phyloP scores from a whole-genome alignment of 1,140 invertebrate species.

The Anadara kagoshimensis region DNA sequence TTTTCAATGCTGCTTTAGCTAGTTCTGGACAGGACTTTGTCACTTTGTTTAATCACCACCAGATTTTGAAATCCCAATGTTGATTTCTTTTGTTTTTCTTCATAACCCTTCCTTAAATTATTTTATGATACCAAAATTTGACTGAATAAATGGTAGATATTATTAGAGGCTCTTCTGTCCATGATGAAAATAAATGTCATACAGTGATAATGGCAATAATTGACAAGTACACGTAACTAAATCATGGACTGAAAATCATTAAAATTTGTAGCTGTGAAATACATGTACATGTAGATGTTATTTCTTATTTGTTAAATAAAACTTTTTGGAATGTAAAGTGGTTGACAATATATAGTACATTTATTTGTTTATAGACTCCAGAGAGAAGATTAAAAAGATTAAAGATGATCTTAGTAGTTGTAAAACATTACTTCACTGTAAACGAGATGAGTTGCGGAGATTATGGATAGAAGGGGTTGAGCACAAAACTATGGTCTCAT shows the following conservation, averaged over 20 bases:
- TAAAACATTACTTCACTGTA: slow-evolving; percentile 91
- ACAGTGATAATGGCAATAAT: too few species aligned
- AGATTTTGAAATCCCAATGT: too few species aligned
- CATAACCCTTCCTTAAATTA: too few species aligned
- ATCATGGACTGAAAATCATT: neutral
- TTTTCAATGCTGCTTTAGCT: too few species aligned
- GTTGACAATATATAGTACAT: neutral
- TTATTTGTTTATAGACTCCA: slow-evolving; percentile 77
- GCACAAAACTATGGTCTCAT: slow-evolving; percentile 90
- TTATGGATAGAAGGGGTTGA: slow-evolving; percentile 94
- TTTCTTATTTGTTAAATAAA: neutral
- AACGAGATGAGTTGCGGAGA: slow-evolving; percentile 93
- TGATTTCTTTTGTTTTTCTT: too few species aligned
- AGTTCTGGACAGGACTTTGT: too few species aligned
- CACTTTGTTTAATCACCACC: too few species aligned
- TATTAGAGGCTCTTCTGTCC: too few species aligned
- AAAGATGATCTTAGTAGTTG: slow-evolving; percentile 93
- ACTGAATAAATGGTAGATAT: too few species aligned
- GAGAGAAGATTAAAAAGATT: slow-evolving; percentile 87
- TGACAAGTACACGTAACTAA: too few species aligned
- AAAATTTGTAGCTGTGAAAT: neutral
- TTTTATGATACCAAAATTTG: too few species aligned
- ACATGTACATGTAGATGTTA: neutral
- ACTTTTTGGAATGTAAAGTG: neutral
- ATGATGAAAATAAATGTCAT: too few species aligned